These are phyloP conservation scores for Erebia aethiops DNA, from an alignment of 2,888 invertebrate species.

Conservation along the genomic window DNA sequence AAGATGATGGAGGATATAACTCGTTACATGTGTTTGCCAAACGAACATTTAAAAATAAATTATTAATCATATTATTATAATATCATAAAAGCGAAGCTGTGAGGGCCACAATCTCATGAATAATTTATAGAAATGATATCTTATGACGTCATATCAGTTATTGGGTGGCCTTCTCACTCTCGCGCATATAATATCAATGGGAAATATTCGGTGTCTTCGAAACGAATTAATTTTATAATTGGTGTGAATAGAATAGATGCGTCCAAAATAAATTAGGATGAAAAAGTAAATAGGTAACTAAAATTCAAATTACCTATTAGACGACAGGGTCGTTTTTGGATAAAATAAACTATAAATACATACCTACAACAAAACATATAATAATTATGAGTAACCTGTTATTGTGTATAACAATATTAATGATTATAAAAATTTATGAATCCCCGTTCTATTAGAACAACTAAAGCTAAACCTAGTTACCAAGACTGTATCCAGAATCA, in stretches of 20 bases:
- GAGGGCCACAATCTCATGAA: conserved; percentile 36
- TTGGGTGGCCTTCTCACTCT: conserved; percentile 33
- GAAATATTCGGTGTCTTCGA: conserved; percentile 20
- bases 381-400: not conserved
- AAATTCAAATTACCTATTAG: too few relatives aligned
- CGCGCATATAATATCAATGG: conserved; percentile 32
- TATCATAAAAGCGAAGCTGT: conserved; percentile 27
- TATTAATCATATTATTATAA: conserved; percentile 27
- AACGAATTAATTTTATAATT: conserved; percentile 9
- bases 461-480: not conserved
- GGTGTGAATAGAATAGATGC: not conserved
- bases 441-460: not conserved
- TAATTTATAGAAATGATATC: conserved; percentile 29
- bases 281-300: not conserved
- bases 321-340: not conserved
- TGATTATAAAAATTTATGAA: not conserved
- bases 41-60: conserved; percentile 28
- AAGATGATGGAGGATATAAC: too few relatives aligned
- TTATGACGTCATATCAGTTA: conserved; percentile 34
- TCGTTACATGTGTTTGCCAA: conserved; percentile 14
- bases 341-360: not conserved
- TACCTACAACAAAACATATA: too few relatives aligned
- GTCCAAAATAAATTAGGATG: not conserved
- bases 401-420: not conserved
- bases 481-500: not conserved